These are phyloP conservation scores for Apoda limacodes DNA, from an alignment of 2,888 invertebrate genomes.

Conservation along the genomic window DNA sequence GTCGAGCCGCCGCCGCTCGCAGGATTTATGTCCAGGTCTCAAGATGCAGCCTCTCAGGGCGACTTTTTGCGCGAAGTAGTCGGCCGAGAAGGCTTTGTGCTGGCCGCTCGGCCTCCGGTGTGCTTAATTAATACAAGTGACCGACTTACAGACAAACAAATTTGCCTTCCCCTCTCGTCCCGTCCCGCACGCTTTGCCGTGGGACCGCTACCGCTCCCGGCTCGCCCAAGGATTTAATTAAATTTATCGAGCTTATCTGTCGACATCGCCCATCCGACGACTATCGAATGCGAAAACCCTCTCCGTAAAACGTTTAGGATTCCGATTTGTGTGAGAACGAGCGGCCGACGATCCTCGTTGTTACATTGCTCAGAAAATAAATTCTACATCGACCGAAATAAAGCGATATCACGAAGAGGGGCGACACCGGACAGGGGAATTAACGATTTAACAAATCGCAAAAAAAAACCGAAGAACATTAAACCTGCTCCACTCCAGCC, in stretches of 20 bases:
- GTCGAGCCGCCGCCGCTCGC: too few species aligned
- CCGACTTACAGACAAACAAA: constrained; percentile 46
- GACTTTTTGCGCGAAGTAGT: not conserved
- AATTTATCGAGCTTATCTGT: constrained; percentile 62
- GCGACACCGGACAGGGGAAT: constrained; percentile 26
- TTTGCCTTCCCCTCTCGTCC: constrained; percentile 30
- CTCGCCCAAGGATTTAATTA: constrained; percentile 44
- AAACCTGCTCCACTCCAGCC: too few species aligned
- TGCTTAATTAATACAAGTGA: constrained; percentile 51
- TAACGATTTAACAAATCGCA: constrained; percentile 36
- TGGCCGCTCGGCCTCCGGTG: constrained; percentile 5
- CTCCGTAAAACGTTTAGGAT: constrained; percentile 30
- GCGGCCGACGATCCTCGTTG: constrained; percentile 7
- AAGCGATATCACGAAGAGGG: constrained; percentile 24
- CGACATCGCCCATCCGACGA: constrained; percentile 49
- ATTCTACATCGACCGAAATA: constrained; percentile 26
- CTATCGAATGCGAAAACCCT: constrained; percentile 27
- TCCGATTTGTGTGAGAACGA: constrained; percentile 37
- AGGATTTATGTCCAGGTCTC: too few species aligned
- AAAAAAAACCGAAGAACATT: constrained; percentile 37
- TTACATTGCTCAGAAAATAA: constrained; percentile 27
- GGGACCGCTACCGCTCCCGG: constrained; percentile 10
- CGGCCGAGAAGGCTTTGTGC: constrained; percentile 6
- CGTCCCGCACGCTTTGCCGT: constrained; percentile 18
- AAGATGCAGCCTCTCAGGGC: too few species aligned